Base-by-base conservation (phyloP, 2,797 vertebrate genomes). In the Apodemus agrarius region DNA sequence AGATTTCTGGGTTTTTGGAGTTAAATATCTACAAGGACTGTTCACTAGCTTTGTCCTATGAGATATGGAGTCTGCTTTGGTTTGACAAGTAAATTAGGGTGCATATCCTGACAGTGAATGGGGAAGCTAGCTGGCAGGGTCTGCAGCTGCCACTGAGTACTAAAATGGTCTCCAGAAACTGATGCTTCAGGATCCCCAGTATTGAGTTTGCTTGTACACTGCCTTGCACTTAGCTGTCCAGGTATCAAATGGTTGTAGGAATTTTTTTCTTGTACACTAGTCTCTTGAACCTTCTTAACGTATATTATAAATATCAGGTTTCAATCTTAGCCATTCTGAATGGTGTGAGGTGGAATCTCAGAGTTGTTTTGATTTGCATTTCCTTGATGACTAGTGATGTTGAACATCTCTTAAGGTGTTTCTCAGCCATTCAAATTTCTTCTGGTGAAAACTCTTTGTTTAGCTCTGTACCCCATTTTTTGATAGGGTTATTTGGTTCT, bases 11-110 rank as follows among this genome's bases (percentile, higher is more conserved):
- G 26, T 52, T 43, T 7, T 37, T 11, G 81, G 84, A 49, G 1
- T 75, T 96, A 92, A 90, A 90, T 46, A 54, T 29, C 76, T n/a
- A 26, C 16, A 26, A 67, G 95, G 29, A 2, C 22, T 94, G 16
- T 96, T 97, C 31, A 69, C 93, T 96, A 95, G 10, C 34, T 74
- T 76, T 91, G 19, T 0, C 2, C 96, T 97, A 72, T 79, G 34
- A 37, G 88, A 78, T 83, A 81, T 26, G 63, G 89, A 26, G 1
- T 95, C 34, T 57, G 74, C 89, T 96, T 59, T 46, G 84, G 83
- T 96, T 91, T 97, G 88, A 94, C 63, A 94, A 96, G 34, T 12
- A 92, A 96, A 89, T 72, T 81, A 21, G 34, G 83, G 40, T 87
- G 37, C 86, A 31, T 91, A 95, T 82, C 31, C 83, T 17, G 87